Base-by-base conservation (phyloP, 2,888 invertebrate species). In the Andrena camellia region DNA sequence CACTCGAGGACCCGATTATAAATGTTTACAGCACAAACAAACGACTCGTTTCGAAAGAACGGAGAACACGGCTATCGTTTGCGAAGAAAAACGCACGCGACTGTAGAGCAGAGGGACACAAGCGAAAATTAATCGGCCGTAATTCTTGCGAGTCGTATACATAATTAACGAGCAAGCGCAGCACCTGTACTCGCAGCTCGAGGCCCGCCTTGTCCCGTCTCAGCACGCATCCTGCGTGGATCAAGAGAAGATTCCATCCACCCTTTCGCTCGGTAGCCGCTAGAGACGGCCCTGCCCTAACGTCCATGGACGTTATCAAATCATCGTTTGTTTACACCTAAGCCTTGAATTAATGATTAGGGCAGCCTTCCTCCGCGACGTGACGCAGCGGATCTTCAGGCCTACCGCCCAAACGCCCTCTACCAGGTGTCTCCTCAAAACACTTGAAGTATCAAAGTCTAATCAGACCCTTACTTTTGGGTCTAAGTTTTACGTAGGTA, bases 331-430 rank as follows among this genome's bases (percentile, higher is more conserved):
- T 93, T 92, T 91, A 90, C 91, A 86, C 89, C 90, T 93, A 93
- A 94, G 93, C 94, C 93, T 90, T 90, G 91, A 93, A 94, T 94
- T 94, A 94, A 94, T 94, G 93, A 93, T 93, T 92, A 89, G 89
- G 80, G 89, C 87, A 88, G 89, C 93, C 90, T 90, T 90, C 88
- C 88, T 81, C 86, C 86, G 85, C 86, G 87, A 87, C 89, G 84
- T 92, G 91, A 93, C 91, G 89, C 91, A 91, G 92, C 90, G 87
- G 90, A 93, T 93, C 93, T 93, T 93, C 89, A 92, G 91, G 91
- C 92, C 89, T 85, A 89, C 87, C 90, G 87, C 85, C 78, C 85
- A 84, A 75, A 87, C 76, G 83, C 68, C 64, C 17, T 88, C 81
- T 91, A 92, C 88, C 88, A 89, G 90, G 90, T 91, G 92, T 84